Base-by-base conservation (phyloP, 2,888 invertebrate species). In the Laspeyria flexula region DNA sequence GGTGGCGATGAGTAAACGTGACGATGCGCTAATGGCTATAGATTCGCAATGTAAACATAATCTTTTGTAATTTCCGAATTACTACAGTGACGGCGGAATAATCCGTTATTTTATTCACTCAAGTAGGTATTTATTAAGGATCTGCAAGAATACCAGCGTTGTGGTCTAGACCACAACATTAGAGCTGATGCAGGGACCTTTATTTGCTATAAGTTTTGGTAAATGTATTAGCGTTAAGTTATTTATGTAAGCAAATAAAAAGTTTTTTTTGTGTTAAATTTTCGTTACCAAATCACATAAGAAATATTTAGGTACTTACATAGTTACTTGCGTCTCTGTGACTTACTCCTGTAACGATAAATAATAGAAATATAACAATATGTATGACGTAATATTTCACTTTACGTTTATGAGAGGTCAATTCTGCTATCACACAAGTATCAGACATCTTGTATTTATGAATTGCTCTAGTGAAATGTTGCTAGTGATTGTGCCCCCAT, bases 321-420 rank as follows among this genome's bases (percentile, higher is more conserved):
- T 74, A 84, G 44, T 74, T 79, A 9, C 74, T 71, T 11, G 56
- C 60, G 50, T 77, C 69, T 37, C 62, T 62, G 55, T 77, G 76
- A 49, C 70, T 71, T 11, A 69, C 53, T 29, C 60, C 65, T 31
- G 62, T 58, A 23, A 63, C 54, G 37, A 61, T 57, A 29, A 72
- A 54, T 35, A 66, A 65, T 42, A 71, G 33, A 27, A 79, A 52
- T 39, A 75, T 49, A 5, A 75, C n/a, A 31, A 45, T 44, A 44
- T 57, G 60, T 25, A 65, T 35, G 1, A 61, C 29, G n/a, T n/a
- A n/a, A 25, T 18, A 52, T 27, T 31, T 39, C 42, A 43, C 47
- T 9, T 34, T 31, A 12, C 40, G n/a, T 16, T 37, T 50, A 12
- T 12, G 21, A 15, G 12, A 11, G 4, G 21, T 45, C 33, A 12